Percentiles rank a stretch among this genome's conserved stretches.
These are phyloP conservation scores for Anorthoa munda DNA, from an alignment of 2,888 invertebrate genomes.

Conservation along the genomic window DNA sequence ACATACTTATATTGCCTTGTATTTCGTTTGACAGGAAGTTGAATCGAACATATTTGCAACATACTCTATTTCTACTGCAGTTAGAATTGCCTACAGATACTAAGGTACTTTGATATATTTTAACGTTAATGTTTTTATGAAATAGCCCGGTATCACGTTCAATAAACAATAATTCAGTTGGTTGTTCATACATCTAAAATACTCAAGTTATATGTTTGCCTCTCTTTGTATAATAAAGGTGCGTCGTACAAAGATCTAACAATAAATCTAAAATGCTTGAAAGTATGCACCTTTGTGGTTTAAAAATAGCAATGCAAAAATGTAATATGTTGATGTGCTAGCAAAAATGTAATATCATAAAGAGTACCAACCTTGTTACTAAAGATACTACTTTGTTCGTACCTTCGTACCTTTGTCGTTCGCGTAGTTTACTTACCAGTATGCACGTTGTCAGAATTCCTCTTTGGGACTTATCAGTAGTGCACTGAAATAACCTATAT, in stretches of 20 bases:
- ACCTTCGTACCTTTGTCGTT: neutral
- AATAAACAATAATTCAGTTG: no score
- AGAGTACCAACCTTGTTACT: neutral
- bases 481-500: no score
- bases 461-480: neutral
- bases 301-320: neutral
- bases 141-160: neutral
- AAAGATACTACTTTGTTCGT: neutral
- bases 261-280: neutral
- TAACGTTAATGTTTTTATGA: no score
- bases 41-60: neutral
- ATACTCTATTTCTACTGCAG: neutral
- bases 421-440: neutral
- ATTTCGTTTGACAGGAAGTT: neutral
- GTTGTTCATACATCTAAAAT: no score
- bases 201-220: no score
- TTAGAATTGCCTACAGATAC: neutral
- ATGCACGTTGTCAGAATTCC: neutral
- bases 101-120: neutral
- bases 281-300: neutral
- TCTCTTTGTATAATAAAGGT: neutral
- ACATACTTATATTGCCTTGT: neutral
- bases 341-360: neutral
- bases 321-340: neutral
- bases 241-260: neutral